These are phyloP conservation scores for Salarias fasciatus DNA, from an alignment of 2,797 vertebrate genomes.

Conservation along the genomic window DNA sequence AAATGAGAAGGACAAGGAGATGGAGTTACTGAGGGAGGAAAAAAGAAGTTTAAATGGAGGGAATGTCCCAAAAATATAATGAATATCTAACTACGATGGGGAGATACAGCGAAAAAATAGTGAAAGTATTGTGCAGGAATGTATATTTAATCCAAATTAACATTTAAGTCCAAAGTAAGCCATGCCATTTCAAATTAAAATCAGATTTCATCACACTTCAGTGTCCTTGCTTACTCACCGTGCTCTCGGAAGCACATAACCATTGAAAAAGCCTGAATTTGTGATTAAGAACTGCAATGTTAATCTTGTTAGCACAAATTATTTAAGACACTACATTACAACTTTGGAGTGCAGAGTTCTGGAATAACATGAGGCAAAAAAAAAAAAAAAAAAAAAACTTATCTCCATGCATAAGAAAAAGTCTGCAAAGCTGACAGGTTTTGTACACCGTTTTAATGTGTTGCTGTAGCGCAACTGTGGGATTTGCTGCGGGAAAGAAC, in stretches of 20 bases:
- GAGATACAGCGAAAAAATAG: not conserved
- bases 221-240: slow-evolving; percentile 18
- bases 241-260: slow-evolving; percentile 10
- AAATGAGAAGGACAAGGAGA: slow-evolving; percentile 1
- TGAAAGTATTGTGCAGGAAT: not conserved
- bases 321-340: slow-evolving; percentile 26
- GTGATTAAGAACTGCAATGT: slow-evolving; percentile 8
- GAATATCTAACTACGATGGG: not conserved
- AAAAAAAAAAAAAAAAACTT: too few species aligned
- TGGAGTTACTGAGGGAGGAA: slow-evolving; percentile 8
- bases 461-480: slow-evolving; percentile 21
- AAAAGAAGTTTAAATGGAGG: not conserved
- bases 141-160: slow-evolving; percentile 17
- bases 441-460: not conserved
- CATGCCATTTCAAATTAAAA: slow-evolving; percentile 30
- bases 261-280: slow-evolving; percentile 26
- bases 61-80: not conserved
- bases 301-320: slow-evolving; percentile 36
- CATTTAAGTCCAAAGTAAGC: slow-evolving; percentile 18
- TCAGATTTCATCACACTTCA: slow-evolving; percentile 14
- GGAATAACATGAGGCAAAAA: not conserved
- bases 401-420: not conserved
- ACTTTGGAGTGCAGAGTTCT: not conserved
- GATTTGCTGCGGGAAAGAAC: slow-evolving; percentile 4
- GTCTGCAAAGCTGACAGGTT: slow-evolving; percentile 12